A percentile compares a stretch with the other conserved stretches of the same genome.
phyloP scores from a whole-genome alignment of 2,797 vertebrate genomes.

The Anomalospiza imberbis region DNA sequence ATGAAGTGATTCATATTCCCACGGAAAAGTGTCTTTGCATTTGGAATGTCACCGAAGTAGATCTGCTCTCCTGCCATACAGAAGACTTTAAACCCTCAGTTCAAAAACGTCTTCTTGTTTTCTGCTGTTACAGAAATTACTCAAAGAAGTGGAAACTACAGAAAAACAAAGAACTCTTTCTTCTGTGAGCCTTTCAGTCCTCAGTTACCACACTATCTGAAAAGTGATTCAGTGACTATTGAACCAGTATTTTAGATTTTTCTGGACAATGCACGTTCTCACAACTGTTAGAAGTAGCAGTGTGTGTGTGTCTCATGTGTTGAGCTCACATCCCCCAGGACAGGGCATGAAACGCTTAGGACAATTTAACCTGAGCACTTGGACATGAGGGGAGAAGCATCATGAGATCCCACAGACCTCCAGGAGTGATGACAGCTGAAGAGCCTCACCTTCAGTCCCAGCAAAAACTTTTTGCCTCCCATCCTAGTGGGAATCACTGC shows the following conservation, averaged over 20 bases:
- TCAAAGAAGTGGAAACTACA: background rate
- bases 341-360: accelerated
- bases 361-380: background rate
- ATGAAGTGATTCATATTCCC: background rate
- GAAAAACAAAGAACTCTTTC: background rate
- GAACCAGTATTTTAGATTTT: background rate
- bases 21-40: background rate
- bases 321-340: background rate
- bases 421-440: background rate
- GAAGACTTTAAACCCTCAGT: background rate
- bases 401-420: accelerated
- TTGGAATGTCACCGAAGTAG: background rate
- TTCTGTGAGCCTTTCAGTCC: background rate
- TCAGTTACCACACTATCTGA: too few relatives aligned
- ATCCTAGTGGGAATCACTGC: background rate
- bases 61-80: background rate
- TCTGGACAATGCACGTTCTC: background rate
- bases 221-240: background rate
- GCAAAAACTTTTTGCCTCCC: background rate
- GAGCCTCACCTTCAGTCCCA: accelerated
- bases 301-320: accelerated
- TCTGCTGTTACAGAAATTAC: background rate
- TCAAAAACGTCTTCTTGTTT: background rate
- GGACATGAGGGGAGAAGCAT: background rate
- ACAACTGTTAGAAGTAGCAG: background rate